These are phyloP conservation scores for Pediacus dermestoides DNA, from an alignment of 2,888 invertebrate genomes.

Conservation along the genomic window DNA sequence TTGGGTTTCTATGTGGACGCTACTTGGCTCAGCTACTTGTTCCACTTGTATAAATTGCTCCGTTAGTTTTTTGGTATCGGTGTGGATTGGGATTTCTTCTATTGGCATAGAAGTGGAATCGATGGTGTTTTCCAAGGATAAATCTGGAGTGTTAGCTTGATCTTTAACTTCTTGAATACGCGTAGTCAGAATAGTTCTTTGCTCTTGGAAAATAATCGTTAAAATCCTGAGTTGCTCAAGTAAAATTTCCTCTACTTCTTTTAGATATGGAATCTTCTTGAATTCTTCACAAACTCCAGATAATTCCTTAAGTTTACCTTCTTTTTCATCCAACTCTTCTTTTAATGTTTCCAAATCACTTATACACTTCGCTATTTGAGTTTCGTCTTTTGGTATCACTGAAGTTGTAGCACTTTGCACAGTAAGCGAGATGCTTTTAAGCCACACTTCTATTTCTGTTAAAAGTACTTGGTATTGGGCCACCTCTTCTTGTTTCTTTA, in stretches of 20 bases:
- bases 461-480: constrained; percentile 54
- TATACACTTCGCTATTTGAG: constrained; percentile 41
- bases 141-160: constrained; percentile 45
- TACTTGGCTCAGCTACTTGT: constrained; percentile 26
- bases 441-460: constrained; percentile 56
- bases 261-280: constrained; percentile 50
- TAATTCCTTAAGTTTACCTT: constrained; percentile 52
- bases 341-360: constrained; percentile 40
- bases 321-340: constrained; percentile 49
- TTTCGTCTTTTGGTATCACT: constrained; percentile 28
- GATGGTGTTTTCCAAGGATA: constrained; percentile 59
- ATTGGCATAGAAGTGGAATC: constrained; percentile 69
- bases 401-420: constrained; percentile 32
- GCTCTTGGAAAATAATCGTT: constrained; percentile 58
- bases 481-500: constrained; percentile 55
- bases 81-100: constrained; percentile 54
- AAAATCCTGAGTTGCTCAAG: constrained; percentile 57
- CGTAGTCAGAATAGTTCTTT: constrained; percentile 58
- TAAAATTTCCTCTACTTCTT: constrained; percentile 50
- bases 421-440: constrained; percentile 47
- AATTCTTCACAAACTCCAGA: constrained; percentile 52
- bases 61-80: constrained; percentile 29
- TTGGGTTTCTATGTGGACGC: constrained; percentile 60
- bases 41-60: constrained; percentile 29
- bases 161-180: constrained; percentile 53